Base-by-base conservation (phyloP, 1,140 invertebrate species). In the Drosophila erecta region DNA sequence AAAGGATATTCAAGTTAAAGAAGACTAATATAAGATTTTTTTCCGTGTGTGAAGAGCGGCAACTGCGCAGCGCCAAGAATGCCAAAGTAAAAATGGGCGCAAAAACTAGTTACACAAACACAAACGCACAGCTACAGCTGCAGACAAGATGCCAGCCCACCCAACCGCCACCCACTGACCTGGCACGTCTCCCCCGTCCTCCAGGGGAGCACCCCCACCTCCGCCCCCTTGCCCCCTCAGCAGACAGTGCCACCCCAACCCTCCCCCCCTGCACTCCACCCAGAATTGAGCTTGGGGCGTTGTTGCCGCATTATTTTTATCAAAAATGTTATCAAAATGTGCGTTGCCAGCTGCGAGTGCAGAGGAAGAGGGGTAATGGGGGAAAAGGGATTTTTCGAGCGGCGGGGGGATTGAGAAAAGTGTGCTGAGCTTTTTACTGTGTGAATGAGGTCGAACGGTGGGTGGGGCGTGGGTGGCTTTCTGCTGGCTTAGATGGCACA, bases 321-420 rank as follows among this genome's bases (percentile, higher is more conserved):
- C 83, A 89, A 61, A 76, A 86, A 72, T 81, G 83, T 86, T 86
- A 86, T 86, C 83, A 86, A 87, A 87, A 87, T 87, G 84, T 87
- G 83, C 83, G 83, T 87, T 83, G 84, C 79, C 84, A 83, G 84
- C 83, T 81, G 83, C 47, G 59, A 38, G 76, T 46, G 33, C 27
- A 37, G 41, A 40, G 41, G 11, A 14, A 6, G 15, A 24, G 41
- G 60, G 7, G n/a, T 22, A 8, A 41, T 17, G 24, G 51, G 7
- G 20, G 15, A 8, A 46, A 30, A 33, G 51, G 7, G 49, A n/a
- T 30, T 54, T 24, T 33, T 30, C 10, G 15, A 51, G n/a, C 46
- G n/a, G 24, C 24, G 46, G n/a, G 46, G 22, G 44, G 37, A 17
- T 47, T 57, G 58, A 41, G 40, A 69, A 57, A 76, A 46, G 41